Conservation (phyloP, 2,113 vertebrate species). For the Fregetta grallaria region DNA sequence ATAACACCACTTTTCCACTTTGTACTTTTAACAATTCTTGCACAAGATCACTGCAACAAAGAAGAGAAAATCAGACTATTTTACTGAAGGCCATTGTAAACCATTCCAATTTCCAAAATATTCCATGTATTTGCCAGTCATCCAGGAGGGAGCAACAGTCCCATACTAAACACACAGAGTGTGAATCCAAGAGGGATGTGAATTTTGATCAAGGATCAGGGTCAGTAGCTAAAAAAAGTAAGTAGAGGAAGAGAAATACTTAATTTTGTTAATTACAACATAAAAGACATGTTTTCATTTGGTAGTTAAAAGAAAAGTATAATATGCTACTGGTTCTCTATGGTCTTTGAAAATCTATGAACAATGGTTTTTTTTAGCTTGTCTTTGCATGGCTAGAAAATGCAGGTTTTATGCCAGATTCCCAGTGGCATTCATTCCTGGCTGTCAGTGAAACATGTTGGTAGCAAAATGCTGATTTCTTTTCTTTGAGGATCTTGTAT, state of each 20-base stretch:
- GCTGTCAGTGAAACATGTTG: background rate
- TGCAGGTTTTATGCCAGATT: background rate
- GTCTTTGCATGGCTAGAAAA: background rate
- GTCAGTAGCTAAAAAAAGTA: conserved; percentile 22
- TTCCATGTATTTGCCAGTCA: conserved; percentile 5
- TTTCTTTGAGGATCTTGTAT: background rate
- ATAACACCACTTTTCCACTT: conserved; percentile 44
- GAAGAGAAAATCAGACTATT: conserved; percentile 12
- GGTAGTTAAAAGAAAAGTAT: background rate
- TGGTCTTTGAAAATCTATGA: background rate
- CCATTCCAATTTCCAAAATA: conserved; percentile 38
- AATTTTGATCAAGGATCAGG: conserved; percentile 19
- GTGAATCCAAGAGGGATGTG: conserved; percentile 11
- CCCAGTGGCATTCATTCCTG: background rate
- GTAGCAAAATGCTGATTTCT: background rate
- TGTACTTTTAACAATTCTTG: conserved; percentile 62
- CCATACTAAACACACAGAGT: background rate
- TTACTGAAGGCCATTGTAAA: conserved; percentile 48
- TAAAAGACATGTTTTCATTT: background rate
- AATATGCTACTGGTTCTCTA: background rate
- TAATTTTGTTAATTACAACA: background rate
- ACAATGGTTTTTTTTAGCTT: background rate
- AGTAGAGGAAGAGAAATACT: background rate
- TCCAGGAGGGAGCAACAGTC: background rate
- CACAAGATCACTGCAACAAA: conserved; percentile 19